A percentile compares a stretch with the other conserved stretches of the same genome.
Conservation (phyloP, 2,797 vertebrate species). For the Taeniopygia guttata region DNA sequence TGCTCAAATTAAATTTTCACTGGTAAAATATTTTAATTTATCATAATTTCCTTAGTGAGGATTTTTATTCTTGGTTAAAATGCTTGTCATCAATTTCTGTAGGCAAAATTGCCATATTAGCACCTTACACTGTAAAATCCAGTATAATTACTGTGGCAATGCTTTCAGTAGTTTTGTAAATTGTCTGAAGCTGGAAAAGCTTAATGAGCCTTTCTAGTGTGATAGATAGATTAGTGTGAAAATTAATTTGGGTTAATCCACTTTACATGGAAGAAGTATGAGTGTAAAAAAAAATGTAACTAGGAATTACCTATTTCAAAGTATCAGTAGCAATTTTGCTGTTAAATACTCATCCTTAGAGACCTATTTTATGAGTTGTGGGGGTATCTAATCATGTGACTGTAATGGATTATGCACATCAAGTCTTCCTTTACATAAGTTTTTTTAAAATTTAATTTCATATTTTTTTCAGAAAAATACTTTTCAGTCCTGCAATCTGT, state of each 20-base stretch:
- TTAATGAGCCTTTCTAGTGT: neutral
- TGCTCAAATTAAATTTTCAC: neutral
- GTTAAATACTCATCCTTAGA: neutral
- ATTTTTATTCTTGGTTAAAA: neutral
- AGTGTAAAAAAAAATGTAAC: neutral
- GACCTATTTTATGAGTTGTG: neutral
- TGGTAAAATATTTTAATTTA: neutral
- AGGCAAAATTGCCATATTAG: neutral
- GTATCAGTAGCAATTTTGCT: neutral
- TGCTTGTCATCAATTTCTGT: neutral
- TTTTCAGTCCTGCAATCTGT: neutral
- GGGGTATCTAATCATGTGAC: neutral
- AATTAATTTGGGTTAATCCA: constrained; percentile 20
- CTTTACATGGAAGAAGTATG: neutral
- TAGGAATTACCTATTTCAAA: neutral
- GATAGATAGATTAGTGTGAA: neutral
- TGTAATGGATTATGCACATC: neutral
- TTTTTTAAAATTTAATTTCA: neutral
- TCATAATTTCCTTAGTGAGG: neutral
- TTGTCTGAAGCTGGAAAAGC: neutral
- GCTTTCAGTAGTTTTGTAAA: neutral
- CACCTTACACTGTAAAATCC: neutral
- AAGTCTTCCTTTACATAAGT: neutral
- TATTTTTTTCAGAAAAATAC: neutral
- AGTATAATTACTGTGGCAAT: neutral